Evolutionary conservation across 2,113 vertebrate species (phyloP), one percentile per base, ranked within the genome.

Genomic region (Anser brachyrhynchus): DNA sequence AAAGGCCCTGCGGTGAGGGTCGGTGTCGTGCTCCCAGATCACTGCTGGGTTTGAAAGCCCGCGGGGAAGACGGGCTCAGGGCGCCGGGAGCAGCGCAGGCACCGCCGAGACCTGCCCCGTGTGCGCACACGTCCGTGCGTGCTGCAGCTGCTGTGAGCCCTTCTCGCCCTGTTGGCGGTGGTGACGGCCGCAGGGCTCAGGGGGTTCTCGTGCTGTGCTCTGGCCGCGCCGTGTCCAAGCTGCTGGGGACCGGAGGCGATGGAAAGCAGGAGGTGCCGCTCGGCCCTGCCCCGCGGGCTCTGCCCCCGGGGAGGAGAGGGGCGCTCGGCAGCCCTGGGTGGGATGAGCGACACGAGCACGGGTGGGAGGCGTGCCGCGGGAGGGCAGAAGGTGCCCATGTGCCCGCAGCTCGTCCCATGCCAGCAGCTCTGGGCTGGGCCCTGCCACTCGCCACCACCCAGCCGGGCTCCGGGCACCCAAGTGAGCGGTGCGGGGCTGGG

Each of bases 361-460:
- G 59, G 54, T 72, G 76, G 80, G 54, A 46, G 92, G 46, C 66
- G 9, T 66, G 67, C 54, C 39, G 0, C 0, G 17, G 58, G 49
- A 83, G 49, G 39, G 33, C 83, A 43, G 29, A 33, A 54, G 76
- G 76, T 80, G 64, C 69, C 3, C 1, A 3, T 52, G 29, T 49
- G 12, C 31, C 66, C 8, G 44, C 37, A 12, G 84, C 78, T 75
- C 2, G 2, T 71, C 39, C 79, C 57, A 9, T 43, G 39, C 22
- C 4, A 0, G 35, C 28, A 17, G 58, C 70, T 31, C 5, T 1
- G 33, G 87, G 71, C 72, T 54, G 72, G 80, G 58, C 35, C 46
- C 67, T 9, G 19, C 39, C 62, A 5, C 19, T 83, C 0, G 0
- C 54, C n/a, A 1, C 0, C 20, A 39, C 59, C 57, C 17, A 13